Base-by-base conservation (phyloP, 2,888 invertebrate genomes). In the Strigamia transsilvanica region DNA sequence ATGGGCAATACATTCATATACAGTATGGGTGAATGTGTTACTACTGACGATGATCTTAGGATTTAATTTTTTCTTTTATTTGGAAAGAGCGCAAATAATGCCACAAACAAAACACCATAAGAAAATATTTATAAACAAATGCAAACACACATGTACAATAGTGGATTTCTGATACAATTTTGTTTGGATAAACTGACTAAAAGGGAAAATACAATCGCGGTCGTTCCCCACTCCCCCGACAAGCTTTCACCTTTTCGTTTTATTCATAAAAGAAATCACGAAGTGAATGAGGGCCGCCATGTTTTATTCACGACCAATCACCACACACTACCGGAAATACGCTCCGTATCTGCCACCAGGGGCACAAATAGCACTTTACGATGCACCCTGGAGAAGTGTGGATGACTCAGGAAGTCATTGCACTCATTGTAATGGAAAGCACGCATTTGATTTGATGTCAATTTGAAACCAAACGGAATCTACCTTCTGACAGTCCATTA, bases 401-500 rank as follows among this genome's bases (percentile, higher is more conserved):
- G 46, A 46, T 46, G 46, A 46, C 46, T 46, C 46, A 46, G 46
- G 46, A 46, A 46, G 46, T 7, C 46, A 34, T 34, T 46, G 46
- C 4, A 46, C 46, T 46, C 46, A 46, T 46, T 46, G 5, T 46
- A 46, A 46, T 46, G 46, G 46, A 46, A 46, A 2, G 13, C 46
- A 46, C 46, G 46, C 46, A 15, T 46, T 46, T 46, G 46, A 46
- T 46, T 46, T 46, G 46, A 46, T 46, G 46, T 46, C 46, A 46
- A 46, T 46, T 46, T 46, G 46, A 10, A 46, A 46, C 12, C 46
- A 46, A 46, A 46, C 46, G 2, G 46, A 46, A 46, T 46, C 46
- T 15, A 46, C 46, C 46, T 15, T 13, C 46, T 46, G 12, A 46
- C 46, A 46, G 46, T 46, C 46, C 46, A 46, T 46, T 46, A 46